Evolutionary conservation across 2,888 invertebrate species (phyloP), one percentile per base, ranked within the genome.

Genomic region (Steromphala cineraria): DNA sequence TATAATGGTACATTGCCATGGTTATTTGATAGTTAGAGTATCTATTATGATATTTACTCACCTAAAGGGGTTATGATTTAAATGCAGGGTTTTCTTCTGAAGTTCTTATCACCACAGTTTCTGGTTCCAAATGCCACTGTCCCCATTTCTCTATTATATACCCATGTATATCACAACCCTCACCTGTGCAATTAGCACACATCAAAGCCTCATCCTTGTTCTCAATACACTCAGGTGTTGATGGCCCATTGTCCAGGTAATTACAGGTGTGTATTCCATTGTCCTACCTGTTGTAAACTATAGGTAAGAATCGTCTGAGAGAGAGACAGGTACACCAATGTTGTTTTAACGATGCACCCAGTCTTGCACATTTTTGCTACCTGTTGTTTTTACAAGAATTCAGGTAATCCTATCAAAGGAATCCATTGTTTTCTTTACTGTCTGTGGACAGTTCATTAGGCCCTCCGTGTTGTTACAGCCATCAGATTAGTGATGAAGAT

Each of bases 151-250:
- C 46, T 46, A 46, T 46, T 46, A 46, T 46, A 46, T 46, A 46
- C 46, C 46, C 46, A 5, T 46, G 46, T 46, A 46, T 46, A 46
- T 46, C 46, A 46, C 46, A 46, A 46, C 46, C 46, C 46, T 46
- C 46, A 46, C 46, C 46, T 10, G 13, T 46, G 46, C 71, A n/a
- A 36, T 71, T 71, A 71, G 24, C 71, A 71, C 71, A 71, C 71
- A 71, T 71, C 71, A 71, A 71, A 71, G 71, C 17, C 36, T 17
- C 71, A 71, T 71, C 71, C 36, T n/a, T 19, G n/a, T 71, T 36
- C 28, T 40, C 71, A 71, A 71, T 71, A 71, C 15, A 71, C 71
- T 71, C 71, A 71, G 71, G 71, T 71, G 71, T 19, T 71, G 71
- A 40, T 36, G 71, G 40, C 0, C 40, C 71, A 71, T 71, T 71